Evolutionary conservation across 2,797 vertebrate genomes (phyloP), one percentile per base, ranked within the genome.

Genomic region (Rhyacichthys aspro): DNA sequence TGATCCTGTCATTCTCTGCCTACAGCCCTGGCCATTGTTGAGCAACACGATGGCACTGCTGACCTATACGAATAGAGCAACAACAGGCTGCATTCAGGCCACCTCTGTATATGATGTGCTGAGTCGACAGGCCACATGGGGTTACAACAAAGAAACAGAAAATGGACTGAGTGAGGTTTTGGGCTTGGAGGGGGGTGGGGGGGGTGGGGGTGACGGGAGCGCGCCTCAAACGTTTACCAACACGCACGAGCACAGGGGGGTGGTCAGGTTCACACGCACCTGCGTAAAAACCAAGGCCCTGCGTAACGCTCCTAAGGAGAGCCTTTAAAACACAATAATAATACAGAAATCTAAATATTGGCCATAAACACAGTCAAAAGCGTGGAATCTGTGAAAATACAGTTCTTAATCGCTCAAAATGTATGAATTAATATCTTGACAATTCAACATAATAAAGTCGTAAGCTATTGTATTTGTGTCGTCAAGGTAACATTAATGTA

Each of bases 11-110:
- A 85, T 88, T 90, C 82, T 86, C 62, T 74, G 79, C 67, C 70
- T 86, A 83, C 82, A 85, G 86, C 39, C 82, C 67, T 10, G 41
- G 44, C 71, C 78, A 82, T 90, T 92, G 91, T 89, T 87, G 72
- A 67, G n/a, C 82, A 81, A 79, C 80, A 87, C 60, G 86, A 74
- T 74, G 75, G 70, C 88, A 83, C 73, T 91, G 90, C 91, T 92
- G 90, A 93, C 90, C 71, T 87, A 80, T 67, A 88, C 74, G 82
- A 90, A 88, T 83, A 76, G 76, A 66, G 19, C 83, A 78, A 79
- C 84, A 84, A 76, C 85, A 73, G 78, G 28, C 56, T 55, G 65
- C 85, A 82, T 86, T 82, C 73, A 70, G 34, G 33, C 43, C 28
- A 60, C 64, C 53, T 18, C 69, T 74, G 59, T 63, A 69, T 72